Evolutionary conservation across 2,888 invertebrate genomes (phyloP).

Genomic region (Spisula solida): DNA sequence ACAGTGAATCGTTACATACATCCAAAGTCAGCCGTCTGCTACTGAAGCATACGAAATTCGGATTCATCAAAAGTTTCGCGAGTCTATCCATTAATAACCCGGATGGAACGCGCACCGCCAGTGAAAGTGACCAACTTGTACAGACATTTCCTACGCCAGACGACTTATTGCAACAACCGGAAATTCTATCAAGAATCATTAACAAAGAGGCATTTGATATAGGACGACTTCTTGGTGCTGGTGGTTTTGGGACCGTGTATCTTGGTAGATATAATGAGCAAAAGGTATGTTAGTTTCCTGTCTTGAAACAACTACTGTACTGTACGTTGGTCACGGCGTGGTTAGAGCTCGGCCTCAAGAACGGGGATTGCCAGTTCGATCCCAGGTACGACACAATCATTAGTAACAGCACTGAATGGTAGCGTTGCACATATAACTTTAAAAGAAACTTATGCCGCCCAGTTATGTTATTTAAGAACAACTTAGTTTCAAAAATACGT

Average conservation of each 20-base stretch:
- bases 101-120: background rate
- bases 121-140: slow-evolving; percentile 60
- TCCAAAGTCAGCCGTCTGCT: slow-evolving; percentile 53
- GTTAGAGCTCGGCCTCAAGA: no score
- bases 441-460: no score
- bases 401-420: no score
- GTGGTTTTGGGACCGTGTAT: slow-evolving; percentile 86
- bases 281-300: slow-evolving; percentile 78
- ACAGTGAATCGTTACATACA: background rate
- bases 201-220: slow-evolving; percentile 75
- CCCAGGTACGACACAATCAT: no score
- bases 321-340: no score
- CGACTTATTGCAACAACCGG: slow-evolving; percentile 41
- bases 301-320: no score
- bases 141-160: slow-evolving; percentile 44
- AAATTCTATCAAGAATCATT: slow-evolving; percentile 63
- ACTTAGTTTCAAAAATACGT: no score
- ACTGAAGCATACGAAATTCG: slow-evolving; percentile 61
- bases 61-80: slow-evolving; percentile 63
- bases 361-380: no score
- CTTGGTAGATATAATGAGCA: slow-evolving; percentile 72
- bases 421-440: no score
- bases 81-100: slow-evolving; percentile 33
- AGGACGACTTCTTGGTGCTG: slow-evolving; percentile 80
- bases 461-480: no score